Conservation (phyloP, 2,888 invertebrate genomes). For the Busseola fusca region DNA sequence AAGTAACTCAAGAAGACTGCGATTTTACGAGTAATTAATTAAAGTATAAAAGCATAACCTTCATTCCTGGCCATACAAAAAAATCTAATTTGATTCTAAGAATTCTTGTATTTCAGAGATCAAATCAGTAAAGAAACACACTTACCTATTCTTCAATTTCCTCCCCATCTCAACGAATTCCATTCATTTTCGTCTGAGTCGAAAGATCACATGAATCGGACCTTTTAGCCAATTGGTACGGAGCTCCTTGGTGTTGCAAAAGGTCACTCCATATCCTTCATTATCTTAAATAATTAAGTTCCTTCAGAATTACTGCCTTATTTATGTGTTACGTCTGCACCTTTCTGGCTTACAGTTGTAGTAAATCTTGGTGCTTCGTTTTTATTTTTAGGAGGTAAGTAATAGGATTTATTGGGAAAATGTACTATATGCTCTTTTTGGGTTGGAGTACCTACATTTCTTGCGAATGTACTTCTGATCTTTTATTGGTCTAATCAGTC, state of each 20-base stretch:
- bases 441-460: not conserved
- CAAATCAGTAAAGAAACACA: conserved; percentile 1
- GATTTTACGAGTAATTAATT: not conserved
- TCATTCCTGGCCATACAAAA: not conserved
- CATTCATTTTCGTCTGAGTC: conserved; percentile 38
- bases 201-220: conserved; percentile 43
- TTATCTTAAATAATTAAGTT: conserved; percentile 61
- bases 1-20: not conserved
- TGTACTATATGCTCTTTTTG: not conserved
- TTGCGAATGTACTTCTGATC: not conserved
- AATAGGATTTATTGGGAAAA: conserved; percentile 3
- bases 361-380: not conserved
- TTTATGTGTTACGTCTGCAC: conserved; percentile 36
- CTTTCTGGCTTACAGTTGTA: conserved; percentile 1
- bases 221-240: conserved; percentile 60
- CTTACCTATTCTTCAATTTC: conserved; percentile 20
- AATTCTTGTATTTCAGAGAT: not conserved
- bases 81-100: not conserved
- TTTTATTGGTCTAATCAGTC: not conserved
- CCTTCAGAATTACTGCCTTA: conserved; percentile 43
- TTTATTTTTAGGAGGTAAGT: conserved; percentile 16
- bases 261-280: conserved; percentile 47
- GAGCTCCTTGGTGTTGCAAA: conserved; percentile 34
- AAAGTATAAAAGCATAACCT: not conserved
- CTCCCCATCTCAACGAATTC: conserved; percentile 13